Base-by-base conservation (phyloP, 37 sponge, comb jelly and placozoan species). In the Diacarnus erythraeanus region DNA sequence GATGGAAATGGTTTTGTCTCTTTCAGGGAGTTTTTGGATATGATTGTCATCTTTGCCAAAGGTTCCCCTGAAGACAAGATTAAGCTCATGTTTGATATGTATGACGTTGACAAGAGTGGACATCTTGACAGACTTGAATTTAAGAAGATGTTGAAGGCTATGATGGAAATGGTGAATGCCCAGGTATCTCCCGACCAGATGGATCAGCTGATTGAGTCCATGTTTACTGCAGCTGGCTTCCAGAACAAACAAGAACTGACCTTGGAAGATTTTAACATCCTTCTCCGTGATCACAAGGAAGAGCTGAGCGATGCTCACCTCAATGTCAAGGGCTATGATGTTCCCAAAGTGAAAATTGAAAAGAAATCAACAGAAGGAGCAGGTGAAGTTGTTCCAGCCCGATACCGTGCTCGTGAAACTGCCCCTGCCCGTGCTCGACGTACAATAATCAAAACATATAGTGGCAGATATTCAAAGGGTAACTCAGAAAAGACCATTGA, bases 41-140 rank as follows among this genome's bases (percentile, higher is more conserved):
- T 94, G 93, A 86, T 93, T 54, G 91, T 95, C 63, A 86, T 92
- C 68, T 96, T 96, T 72, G 86, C 88, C 69, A 92, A 92, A 56
- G 96, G 96, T 25, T 87, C 91, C 30, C 89, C 93, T 17, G 95
- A 95, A 60, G 93, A 95, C 76, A 97, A 97, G 74, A 87, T 97
- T 74, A 85, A 87, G 71, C 89, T 97, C 59, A 95, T 97, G 89
- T 97, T 97, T 75, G 89, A 88, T 65, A 94, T 97, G 95, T 97
- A 97, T 72, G 98, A 97, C 54, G 82, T 92, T 21, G 88, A 95
- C 64, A 84, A 77, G 63, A 74, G 80, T 27, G 94, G 95, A 26
- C 39, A 77, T 12, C 85, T 97, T 61, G 71, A 87, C 54, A 78
- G 74, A 34, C 79, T 56, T 1, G 94, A 95, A 71, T 92, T 97